phyloP scores from a whole-genome alignment of 2,888 invertebrate species.

The Aquatica leii region DNA sequence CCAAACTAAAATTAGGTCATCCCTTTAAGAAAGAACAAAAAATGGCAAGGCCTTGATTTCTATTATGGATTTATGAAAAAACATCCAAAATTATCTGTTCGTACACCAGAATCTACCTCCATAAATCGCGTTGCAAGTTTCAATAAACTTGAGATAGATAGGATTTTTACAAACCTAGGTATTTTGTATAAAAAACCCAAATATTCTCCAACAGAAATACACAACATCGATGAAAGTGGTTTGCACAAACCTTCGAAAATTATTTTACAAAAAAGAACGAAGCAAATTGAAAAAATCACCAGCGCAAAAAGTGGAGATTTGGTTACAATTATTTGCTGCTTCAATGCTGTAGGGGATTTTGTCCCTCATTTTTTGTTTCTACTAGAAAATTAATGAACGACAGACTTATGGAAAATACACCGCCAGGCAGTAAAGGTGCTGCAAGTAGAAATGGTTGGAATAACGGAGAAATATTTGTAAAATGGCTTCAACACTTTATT shows the following conservation, averaged over 20 bases:
- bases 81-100: not conserved
- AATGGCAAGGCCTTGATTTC: not conserved
- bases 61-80: too few relatives aligned
- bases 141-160: too few relatives aligned
- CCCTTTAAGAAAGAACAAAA: too few relatives aligned
- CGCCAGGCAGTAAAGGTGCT: not conserved
- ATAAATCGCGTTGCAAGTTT: too few relatives aligned
- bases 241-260: not conserved
- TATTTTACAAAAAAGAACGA: not conserved
- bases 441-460: not conserved
- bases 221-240: not conserved
- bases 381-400: not conserved
- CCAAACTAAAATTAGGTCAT: too few relatives aligned
- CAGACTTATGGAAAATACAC: not conserved
- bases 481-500: not conserved
- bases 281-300: not conserved
- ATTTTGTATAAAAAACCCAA: too few relatives aligned
- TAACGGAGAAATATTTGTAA: not conserved
- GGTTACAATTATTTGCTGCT: slow-evolving; percentile 1
- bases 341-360: not conserved
- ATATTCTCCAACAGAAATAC: too few relatives aligned
- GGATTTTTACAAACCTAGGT: too few relatives aligned
- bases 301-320: not conserved
- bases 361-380: not conserved
- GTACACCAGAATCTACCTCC: not conserved